A percentile compares a stretch with the other conserved stretches of the same genome.
Evolutionary conservation across 1,140 invertebrate species (phyloP).

Genomic region (Drosophila seguyi): DNA sequence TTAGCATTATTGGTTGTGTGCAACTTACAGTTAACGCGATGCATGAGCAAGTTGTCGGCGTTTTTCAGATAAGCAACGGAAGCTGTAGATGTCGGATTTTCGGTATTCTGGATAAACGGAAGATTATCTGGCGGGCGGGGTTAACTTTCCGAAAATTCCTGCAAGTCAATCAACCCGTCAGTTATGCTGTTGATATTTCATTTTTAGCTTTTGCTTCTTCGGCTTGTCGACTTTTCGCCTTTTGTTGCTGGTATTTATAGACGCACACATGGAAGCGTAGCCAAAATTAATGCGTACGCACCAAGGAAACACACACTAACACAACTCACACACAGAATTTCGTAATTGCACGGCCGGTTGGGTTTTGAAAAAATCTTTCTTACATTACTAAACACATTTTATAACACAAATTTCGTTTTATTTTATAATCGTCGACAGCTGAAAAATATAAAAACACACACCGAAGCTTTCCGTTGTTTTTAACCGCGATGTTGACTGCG

Average conservation of each 20-base stretch:
- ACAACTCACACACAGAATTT: constrained; percentile 56
- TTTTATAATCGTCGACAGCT: constrained; percentile 24
- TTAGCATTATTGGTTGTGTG: constrained; percentile 9
- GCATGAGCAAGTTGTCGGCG: constrained; percentile 33
- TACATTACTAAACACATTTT: constrained; percentile 42
- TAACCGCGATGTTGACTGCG: constrained; percentile 65
- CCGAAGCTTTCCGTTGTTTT: constrained; percentile 40
- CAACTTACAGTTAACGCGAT: constrained; percentile 58
- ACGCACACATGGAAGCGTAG: constrained; percentile 63
- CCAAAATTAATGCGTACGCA: constrained; percentile 46
- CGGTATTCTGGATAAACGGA: constrained; percentile 16
- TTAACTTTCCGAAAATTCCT: constrained; percentile 60
- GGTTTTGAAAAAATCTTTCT: constrained; percentile 31
- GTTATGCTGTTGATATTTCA: constrained; percentile 48
- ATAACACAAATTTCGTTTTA: constrained; percentile 28
- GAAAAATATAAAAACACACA: constrained; percentile 16
- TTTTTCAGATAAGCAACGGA: constrained; percentile 65
- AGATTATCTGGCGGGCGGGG: constrained; percentile 25
- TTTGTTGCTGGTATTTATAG: constrained; percentile 68
- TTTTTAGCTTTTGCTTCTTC: constrained; percentile 41
- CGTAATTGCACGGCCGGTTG: constrained; percentile 66
- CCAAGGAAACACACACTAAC: constrained; percentile 22
- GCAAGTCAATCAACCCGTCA: constrained; percentile 79
- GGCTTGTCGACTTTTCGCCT: constrained; percentile 33
- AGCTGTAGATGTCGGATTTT: constrained; percentile 40